A percentile compares a stretch with the other conserved stretches of the same genome.
Evolutionary conservation across 2,888 invertebrate genomes (phyloP).

Genomic region (Alentia gelatinosa): DNA sequence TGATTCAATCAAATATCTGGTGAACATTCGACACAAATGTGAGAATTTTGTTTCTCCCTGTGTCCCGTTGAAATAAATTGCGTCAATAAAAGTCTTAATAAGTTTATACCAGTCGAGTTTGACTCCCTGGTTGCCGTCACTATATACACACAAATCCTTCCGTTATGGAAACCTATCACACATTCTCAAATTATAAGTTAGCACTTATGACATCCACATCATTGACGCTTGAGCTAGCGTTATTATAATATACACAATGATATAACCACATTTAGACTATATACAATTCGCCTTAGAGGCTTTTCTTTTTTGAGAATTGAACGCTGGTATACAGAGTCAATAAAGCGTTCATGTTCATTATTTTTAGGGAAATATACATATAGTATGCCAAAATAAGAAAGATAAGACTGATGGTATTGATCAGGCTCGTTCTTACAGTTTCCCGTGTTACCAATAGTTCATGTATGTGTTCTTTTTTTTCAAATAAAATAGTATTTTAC

Average conservation of each 20-base stretch:
- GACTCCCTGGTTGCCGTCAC: background rate
- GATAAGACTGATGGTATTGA: background rate
- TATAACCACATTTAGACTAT: slow-evolving; percentile 9
- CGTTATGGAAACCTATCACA: background rate
- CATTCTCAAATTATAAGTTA: slow-evolving; percentile 30
- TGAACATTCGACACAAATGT: background rate
- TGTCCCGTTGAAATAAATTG: slow-evolving; percentile 21
- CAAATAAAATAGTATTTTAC: slow-evolving; percentile 22
- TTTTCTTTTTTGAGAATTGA: too few relatives aligned
- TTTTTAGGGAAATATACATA: too few relatives aligned
- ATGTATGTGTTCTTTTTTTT: too few relatives aligned
- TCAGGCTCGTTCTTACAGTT: too few relatives aligned
- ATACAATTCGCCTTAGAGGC: slow-evolving; percentile 25
- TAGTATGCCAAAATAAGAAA: too few relatives aligned
- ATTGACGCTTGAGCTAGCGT: slow-evolving; percentile 30
- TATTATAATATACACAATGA: background rate
- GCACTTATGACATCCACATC: slow-evolving; percentile 13
- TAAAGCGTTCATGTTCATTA: too few relatives aligned
- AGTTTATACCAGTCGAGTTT: background rate
- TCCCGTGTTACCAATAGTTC: background rate
- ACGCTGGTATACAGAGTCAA: too few relatives aligned
- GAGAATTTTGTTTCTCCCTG: background rate
- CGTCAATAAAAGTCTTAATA: slow-evolving; percentile 38
- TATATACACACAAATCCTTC: slow-evolving; percentile 19
- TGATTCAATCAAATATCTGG: background rate